Evolutionary conservation across 37 sponge, comb jelly and placozoan species (phyloP).

Genomic region (Beroe forskalii): DNA sequence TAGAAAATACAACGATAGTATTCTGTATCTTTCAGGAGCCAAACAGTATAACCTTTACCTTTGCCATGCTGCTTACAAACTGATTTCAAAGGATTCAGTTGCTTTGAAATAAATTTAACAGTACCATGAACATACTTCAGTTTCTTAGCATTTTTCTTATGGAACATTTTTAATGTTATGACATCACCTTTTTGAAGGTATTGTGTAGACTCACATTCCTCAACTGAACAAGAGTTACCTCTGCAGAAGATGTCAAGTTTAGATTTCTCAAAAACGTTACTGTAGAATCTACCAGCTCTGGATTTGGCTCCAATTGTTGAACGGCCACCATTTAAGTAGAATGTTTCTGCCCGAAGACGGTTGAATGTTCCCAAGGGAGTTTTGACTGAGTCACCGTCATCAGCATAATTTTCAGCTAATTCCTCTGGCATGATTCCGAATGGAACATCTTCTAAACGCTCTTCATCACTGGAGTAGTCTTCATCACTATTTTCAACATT

Average conservation of each 20-base stretch:
- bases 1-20: background rate
- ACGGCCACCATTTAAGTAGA: background rate
- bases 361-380: background rate
- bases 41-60: background rate
- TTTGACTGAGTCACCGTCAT: no score
- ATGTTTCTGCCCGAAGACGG: background rate
- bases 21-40: background rate
- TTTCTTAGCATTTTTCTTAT: background rate
- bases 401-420: no score
- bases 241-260: background rate
- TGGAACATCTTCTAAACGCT: no score
- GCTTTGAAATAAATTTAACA: background rate
- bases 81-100: background rate
- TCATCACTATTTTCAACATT: background rate
- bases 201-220: background rate
- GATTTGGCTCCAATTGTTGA: background rate
- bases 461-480: background rate
- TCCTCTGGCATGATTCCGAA: no score
- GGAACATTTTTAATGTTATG: background rate
- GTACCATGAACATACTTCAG: background rate
- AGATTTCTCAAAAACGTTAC: background rate
- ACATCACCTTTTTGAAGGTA: background rate
- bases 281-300: background rate
- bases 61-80: background rate
- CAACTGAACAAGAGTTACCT: background rate